Percentiles rank a stretch among this genome's conserved stretches.
Conservation (phyloP, 2,888 invertebrate species). For the Drosophila parthenogenetica region DNA sequence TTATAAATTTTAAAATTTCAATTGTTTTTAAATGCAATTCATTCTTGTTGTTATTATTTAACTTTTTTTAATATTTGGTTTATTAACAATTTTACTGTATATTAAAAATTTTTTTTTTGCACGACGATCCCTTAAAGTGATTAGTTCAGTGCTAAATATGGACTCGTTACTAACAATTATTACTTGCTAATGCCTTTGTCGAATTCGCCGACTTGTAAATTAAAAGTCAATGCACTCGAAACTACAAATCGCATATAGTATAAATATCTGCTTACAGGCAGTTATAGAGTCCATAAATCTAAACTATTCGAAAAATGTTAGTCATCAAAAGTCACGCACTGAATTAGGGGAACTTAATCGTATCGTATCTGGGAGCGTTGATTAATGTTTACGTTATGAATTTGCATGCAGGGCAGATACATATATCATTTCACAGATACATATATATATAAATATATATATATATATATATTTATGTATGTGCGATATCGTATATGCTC, state of each 20-base stretch:
- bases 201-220: conserved; percentile 40
- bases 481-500: conserved; percentile 8
- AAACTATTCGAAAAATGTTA: too few species aligned
- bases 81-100: background rate
- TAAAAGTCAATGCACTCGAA: conserved; percentile 57
- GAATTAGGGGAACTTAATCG: conserved; percentile 15
- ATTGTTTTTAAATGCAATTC: too few species aligned
- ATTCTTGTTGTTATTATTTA: too few species aligned
- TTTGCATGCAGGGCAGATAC: conserved; percentile 49
- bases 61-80: too few species aligned
- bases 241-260: conserved; percentile 3
- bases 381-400: conserved; percentile 63
- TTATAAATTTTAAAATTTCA: too few species aligned
- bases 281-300: background rate
- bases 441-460: conserved; percentile 10
- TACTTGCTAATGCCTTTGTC: conserved; percentile 42
- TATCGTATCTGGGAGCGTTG: conserved; percentile 33
- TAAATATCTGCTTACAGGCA: background rate
- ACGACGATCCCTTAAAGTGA: conserved; percentile 5
- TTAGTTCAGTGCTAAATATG: background rate
- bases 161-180: background rate
- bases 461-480: background rate
- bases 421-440: background rate
- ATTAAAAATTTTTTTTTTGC: background rate
- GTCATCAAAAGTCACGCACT: conserved; percentile 16